phyloP scores from a whole-genome alignment of 2,113 vertebrate species.

The Dipodomys merriami region DNA sequence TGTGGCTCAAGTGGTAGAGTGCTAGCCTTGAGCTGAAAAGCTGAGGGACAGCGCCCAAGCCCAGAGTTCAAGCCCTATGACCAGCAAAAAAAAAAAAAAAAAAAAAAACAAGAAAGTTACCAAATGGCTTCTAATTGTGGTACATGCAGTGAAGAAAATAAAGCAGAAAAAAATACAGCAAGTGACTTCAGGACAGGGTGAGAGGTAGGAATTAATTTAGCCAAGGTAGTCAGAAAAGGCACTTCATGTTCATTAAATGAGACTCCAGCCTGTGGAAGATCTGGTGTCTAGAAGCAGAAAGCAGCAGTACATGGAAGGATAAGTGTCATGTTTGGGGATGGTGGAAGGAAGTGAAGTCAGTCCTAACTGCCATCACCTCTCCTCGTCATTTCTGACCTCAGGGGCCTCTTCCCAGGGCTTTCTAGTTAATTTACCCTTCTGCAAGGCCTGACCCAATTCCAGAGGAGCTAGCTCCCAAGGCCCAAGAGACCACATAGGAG shows the following conservation, averaged over 20 bases:
- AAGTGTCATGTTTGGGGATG: not conserved
- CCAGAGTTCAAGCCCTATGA: too few species aligned
- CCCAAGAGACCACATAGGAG: not conserved
- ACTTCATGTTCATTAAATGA: not conserved
- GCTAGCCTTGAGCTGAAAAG: too few species aligned
- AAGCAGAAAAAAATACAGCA: not conserved
- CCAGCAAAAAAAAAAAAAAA: too few species aligned
- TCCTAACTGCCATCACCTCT: not conserved
- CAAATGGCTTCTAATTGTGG: conserved; percentile 15
- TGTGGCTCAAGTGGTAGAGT: too few species aligned
- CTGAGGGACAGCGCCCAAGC: too few species aligned
- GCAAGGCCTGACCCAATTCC: not conserved
- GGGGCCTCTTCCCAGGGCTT: not conserved
- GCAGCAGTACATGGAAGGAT: not conserved
- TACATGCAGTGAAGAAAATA: not conserved
- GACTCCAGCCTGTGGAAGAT: not conserved
- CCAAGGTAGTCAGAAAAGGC: not conserved
- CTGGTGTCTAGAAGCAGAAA: not conserved
- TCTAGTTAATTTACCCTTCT: not conserved
- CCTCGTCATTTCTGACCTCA: not conserved
- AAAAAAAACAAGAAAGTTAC: not conserved
- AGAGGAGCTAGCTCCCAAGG: not conserved
- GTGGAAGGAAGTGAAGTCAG: not conserved
- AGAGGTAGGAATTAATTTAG: not conserved
- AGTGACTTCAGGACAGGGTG: not conserved